Evolutionary conservation across 2,113 vertebrate species (phyloP).

Genomic region (Aleadryas rufinucha): DNA sequence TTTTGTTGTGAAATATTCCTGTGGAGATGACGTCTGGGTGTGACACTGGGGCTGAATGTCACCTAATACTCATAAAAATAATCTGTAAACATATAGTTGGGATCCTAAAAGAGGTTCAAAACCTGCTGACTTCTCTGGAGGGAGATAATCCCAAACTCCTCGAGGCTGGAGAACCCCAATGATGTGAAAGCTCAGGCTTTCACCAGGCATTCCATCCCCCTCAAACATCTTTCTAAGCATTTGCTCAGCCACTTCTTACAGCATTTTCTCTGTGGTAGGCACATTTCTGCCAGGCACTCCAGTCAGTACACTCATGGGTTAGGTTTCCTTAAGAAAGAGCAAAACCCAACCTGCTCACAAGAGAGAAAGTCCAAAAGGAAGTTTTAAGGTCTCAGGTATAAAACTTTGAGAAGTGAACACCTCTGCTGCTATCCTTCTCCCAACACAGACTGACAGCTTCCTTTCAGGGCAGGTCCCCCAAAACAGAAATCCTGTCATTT

Average conservation of each 20-base stretch:
- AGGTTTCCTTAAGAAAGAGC: not conserved
- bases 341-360: not conserved
- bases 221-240: not conserved
- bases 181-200: not conserved
- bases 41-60: not conserved
- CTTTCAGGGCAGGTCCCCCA: not conserved
- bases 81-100: not conserved
- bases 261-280: not conserved
- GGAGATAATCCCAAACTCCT: not conserved
- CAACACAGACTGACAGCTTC: not conserved
- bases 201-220: not conserved
- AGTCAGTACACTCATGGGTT: not conserved
- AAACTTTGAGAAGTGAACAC: not conserved
- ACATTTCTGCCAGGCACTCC: not conserved
- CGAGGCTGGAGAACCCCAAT: fast-evolving
- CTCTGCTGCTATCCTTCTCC: not conserved
- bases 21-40: not conserved
- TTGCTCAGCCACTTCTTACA: not conserved
- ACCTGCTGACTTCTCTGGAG: not conserved
- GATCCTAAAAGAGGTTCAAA: not conserved
- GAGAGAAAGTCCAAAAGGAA: not conserved
- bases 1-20: not conserved
- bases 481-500: not conserved
- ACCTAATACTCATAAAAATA: not conserved
- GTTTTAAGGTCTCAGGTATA: no score